Percentiles rank a stretch among this genome's conserved stretches.
Evolutionary conservation across 1,140 invertebrate genomes (phyloP).

Genomic region (Drosophila bipectinata): DNA sequence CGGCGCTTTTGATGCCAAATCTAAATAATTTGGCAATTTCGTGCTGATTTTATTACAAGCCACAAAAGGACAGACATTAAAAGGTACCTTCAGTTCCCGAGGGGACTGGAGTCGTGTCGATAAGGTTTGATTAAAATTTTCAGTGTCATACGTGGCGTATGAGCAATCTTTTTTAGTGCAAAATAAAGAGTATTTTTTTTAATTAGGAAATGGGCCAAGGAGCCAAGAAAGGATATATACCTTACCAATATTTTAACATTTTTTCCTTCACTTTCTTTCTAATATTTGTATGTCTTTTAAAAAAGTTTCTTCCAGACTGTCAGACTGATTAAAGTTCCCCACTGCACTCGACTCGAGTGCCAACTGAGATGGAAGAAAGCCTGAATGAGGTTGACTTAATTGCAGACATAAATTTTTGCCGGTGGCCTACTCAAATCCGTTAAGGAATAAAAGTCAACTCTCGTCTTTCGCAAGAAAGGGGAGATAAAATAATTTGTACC

Average conservation of each 20-base stretch:
- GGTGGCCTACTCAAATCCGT: constrained; percentile 11
- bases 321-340: constrained; percentile 61
- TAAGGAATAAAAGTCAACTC: constrained; percentile 7
- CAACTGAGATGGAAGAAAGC: constrained; percentile 29
- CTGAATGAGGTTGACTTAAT: constrained; percentile 60
- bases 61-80: constrained; percentile 49
- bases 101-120: constrained; percentile 4
- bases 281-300: constrained; percentile 3
- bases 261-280: neutral
- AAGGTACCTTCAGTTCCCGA: constrained; percentile 19
- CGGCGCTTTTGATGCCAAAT: constrained; percentile 44
- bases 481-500: constrained; percentile 15
- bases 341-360: constrained; percentile 43
- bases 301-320: constrained; percentile 42
- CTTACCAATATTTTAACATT: too few species aligned
- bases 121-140: constrained; percentile 44
- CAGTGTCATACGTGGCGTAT: constrained; percentile 22
- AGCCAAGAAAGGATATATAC: neutral
- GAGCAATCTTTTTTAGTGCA: constrained; percentile 7
- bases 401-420: constrained; percentile 50
- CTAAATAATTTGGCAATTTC: constrained; percentile 55
- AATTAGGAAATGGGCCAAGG: neutral
- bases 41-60: constrained; percentile 55
- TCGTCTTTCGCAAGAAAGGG: constrained; percentile 2
- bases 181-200: neutral